phyloP scores from a whole-genome alignment of 2,113 vertebrate genomes.

The Myxocyprinus asiaticus region DNA sequence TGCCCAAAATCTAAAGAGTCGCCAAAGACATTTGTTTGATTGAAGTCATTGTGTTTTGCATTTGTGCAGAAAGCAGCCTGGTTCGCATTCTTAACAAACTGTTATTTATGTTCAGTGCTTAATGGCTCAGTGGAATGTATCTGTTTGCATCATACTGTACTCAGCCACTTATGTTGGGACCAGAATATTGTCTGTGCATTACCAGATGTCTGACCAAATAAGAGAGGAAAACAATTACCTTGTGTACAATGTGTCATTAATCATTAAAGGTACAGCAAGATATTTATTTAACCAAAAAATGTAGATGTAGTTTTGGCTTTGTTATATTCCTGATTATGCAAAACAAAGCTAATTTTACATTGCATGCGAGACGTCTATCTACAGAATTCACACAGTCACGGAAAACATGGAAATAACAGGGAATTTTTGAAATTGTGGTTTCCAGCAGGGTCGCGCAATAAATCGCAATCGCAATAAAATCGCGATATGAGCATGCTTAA shows the following conservation, averaged over 20 bases:
- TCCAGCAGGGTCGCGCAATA: no score
- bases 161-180: conserved; percentile 12
- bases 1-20: conserved; percentile 81
- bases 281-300: conserved; percentile 7
- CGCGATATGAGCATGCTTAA: no score
- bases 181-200: neutral
- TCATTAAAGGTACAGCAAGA: conserved; percentile 23
- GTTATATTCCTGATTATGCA: neutral
- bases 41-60: conserved; percentile 56
- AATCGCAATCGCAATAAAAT: no score
- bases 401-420: no score
- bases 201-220: conserved; percentile 34
- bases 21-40: conserved; percentile 57
- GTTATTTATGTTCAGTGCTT: conserved; percentile 18
- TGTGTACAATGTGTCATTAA: conserved; percentile 16
- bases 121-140: conserved; percentile 33
- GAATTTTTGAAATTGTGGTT: no score
- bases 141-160: neutral
- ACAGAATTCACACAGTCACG: no score
- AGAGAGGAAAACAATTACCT: neutral
- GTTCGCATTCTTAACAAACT: conserved; percentile 1
- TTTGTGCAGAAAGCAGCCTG: conserved; percentile 57
- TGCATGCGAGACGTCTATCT: neutral
- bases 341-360: neutral
- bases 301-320: neutral